Evolutionary conservation across 2,113 vertebrate genomes (phyloP).

Genomic region (Pteruthius melanotis): DNA sequence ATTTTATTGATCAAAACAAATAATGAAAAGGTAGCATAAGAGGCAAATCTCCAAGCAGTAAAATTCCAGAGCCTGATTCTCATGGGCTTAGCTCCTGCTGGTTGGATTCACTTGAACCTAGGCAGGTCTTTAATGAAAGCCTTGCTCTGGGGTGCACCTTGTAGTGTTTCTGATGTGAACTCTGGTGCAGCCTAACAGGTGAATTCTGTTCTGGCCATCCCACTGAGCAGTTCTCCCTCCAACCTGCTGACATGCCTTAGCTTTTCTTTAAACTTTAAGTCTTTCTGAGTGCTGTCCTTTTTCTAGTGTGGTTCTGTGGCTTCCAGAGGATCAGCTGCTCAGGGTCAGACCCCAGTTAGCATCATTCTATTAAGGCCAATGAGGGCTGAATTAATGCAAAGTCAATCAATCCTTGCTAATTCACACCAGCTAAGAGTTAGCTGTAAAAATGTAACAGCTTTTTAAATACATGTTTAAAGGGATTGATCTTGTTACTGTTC

Average conservation of each 20-base stretch:
- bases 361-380: background rate
- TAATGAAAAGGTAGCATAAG: background rate
- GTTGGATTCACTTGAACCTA: background rate
- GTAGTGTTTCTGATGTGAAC: background rate
- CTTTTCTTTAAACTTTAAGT: background rate
- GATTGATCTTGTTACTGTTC: background rate
- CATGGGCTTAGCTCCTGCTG: background rate
- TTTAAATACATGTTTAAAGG: background rate
- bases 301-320: background rate
- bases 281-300: background rate
- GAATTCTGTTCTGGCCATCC: background rate
- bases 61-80: background rate
- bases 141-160: background rate
- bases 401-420: background rate
- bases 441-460: background rate
- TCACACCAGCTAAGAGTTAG: background rate
- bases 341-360: background rate
- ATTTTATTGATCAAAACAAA: background rate
- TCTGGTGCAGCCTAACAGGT: background rate
- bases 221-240: background rate
- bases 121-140: background rate
- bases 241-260: background rate
- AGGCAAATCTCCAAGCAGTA: background rate
- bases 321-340: background rate
- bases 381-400: background rate